Conservation (phyloP, 1,140 invertebrate genomes). For the Polyergus mexicanus region DNA sequence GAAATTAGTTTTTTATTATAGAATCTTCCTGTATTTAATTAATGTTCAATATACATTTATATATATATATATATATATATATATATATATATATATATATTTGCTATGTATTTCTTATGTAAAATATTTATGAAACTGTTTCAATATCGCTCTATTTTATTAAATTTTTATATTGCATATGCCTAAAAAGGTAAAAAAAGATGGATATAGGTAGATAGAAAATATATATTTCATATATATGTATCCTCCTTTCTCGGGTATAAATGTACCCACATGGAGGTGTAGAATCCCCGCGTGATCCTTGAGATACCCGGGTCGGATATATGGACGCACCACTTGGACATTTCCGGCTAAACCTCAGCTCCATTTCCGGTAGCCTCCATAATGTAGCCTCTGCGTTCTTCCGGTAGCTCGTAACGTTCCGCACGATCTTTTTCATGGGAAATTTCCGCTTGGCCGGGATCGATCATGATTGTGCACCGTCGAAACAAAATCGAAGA, state of each 20-base stretch:
- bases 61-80: no score
- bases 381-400: constrained; percentile 46
- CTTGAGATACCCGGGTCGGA: constrained; percentile 27
- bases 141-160: background rate
- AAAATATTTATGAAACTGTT: background rate
- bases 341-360: constrained; percentile 65
- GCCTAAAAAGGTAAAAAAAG: background rate
- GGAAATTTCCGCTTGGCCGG: constrained; percentile 21
- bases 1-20: constrained; percentile 10
- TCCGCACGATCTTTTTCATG: constrained; percentile 47
- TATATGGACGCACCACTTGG: constrained; percentile 41
- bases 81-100: no score
- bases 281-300: constrained; percentile 25
- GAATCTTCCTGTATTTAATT: background rate
- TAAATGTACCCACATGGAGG: background rate
- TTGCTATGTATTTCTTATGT: background rate
- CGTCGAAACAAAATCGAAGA: background rate
- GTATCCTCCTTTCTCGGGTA: background rate
- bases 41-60: background rate
- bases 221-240: background rate
- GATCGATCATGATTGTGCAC: background rate
- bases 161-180: background rate
- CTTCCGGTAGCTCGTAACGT: constrained; percentile 59
- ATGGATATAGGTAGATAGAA: background rate
- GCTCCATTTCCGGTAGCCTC: constrained; percentile 59